Evolutionary conservation across 2,113 vertebrate genomes (phyloP), one percentile per base, ranked within the genome.

Genomic region (Xyliphius kryptos): DNA sequence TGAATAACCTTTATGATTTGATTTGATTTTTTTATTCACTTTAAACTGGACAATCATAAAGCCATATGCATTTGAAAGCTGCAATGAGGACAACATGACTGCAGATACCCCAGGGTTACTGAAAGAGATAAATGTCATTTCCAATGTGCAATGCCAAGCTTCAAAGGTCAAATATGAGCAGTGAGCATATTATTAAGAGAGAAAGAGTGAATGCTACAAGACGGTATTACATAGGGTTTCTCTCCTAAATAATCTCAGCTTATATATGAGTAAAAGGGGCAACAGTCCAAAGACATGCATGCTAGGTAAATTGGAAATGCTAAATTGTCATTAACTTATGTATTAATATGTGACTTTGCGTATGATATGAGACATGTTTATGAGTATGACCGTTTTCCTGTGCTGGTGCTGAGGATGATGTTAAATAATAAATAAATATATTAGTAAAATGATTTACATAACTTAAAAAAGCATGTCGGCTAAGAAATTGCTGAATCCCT

Each of bases 81-180:
- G 2, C 43, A 14, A 14, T 49, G 20, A 26, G 44, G 48, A 60
- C 59, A 48, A 53, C 61, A 56, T 55, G 26, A 36, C 10, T 59
- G 13, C 50, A 36, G 4, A 26, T 56, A 59, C 58, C 54, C 54
- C 16, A 53, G 47, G 47, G 58, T 49, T 61, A 53, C 36, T 56
- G 47, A 61, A 76, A 48, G 69, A 67, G 69, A 71, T 76, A 58
- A 73, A 69, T 66, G 48, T 46, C 70, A 67, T 78, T 57, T 59
- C 58, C 41, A 71, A 71, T 41, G 56, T 70, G 73, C 70, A 73
- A 55, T 63, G 20, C 56, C 69, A 71, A 72, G 76, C 71, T 79
- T 69, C 68, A 81, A 84, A 85, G 83, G 82, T 87, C 82, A 81
- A 68, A 69, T 70, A 32, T 70, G 71, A 77, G 72, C 65, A 76